Evolutionary conservation across 1,140 invertebrate genomes (phyloP).

Genomic region (Eueides isabella): DNA sequence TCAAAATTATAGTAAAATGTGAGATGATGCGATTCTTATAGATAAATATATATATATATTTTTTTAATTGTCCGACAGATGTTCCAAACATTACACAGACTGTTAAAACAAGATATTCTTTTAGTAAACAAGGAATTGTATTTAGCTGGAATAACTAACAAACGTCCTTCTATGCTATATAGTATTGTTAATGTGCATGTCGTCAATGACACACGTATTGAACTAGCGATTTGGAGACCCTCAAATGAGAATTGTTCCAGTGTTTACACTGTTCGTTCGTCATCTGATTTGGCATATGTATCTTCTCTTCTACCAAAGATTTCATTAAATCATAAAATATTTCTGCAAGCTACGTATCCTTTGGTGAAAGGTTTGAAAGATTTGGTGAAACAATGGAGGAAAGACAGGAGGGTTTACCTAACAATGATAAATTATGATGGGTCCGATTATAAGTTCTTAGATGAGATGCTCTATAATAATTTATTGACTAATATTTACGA

Average conservation of each 20-base stretch:
- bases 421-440: not conserved
- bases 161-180: slow-evolving; percentile 20
- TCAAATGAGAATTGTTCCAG: slow-evolving; percentile 33
- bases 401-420: not conserved
- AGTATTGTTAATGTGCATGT: not conserved
- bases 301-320: slow-evolving; percentile 19
- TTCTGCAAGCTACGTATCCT: not conserved
- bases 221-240: slow-evolving; percentile 46
- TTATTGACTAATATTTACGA: slow-evolving; percentile 3
- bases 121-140: slow-evolving; percentile 23
- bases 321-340: not conserved
- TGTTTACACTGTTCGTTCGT: slow-evolving; percentile 36
- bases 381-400: not conserved
- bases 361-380: not conserved
- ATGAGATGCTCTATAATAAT: not conserved
- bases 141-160: not conserved
- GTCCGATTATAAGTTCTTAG: not conserved
- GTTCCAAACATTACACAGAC: slow-evolving; percentile 1
- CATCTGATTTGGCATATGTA: slow-evolving; percentile 38
- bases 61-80: slow-evolving; percentile 14
- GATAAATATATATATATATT: not conserved
- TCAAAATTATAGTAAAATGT: too few relatives aligned
- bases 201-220: not conserved
- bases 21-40: too few relatives aligned
- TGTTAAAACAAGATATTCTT: slow-evolving; percentile 17